Base-by-base conservation (phyloP, 1,140 invertebrate genomes). In the honey bee (Apis mellifera) region DNA sequence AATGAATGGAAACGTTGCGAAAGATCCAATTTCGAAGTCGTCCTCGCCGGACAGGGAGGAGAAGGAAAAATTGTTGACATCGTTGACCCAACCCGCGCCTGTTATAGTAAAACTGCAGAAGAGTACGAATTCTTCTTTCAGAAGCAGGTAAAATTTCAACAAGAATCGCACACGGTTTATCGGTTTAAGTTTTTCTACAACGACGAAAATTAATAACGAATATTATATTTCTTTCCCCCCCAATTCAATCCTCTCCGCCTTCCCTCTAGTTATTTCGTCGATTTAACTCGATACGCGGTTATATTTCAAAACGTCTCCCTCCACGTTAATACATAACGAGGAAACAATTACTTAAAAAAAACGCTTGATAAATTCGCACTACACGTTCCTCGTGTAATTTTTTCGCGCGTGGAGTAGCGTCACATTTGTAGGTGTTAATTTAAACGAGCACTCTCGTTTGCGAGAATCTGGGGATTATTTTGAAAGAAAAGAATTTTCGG, bases 81-180 rank as follows among this genome's bases (percentile, higher is more conserved):
- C 83, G 9, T 83, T 81, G 17, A 81, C 54, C 7, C 75, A 85
- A 57, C 84, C 79, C 2, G 82, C 86, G 21, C 80, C 90, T 48
- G 87, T 93, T 62, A 82, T 91, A 17, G 55, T 89, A 3, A 78
- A 87, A 73, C 57, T 86, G 13, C 57, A 88, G 9, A 91, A 89
- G 69, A 90, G 83, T n/a, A 71, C 87, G 9, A 88, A 84, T 72
- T 50, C 87, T 11, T 91, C 91, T 9, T 85, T 90, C 17, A 88
- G 85, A 70, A 91, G 86, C 91, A 93, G 92, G 92, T 93, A 93
- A 80, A 75, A 71, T 32, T 59, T 52, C n/a, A n/a, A 13, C 3
- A 11, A 5, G 17, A 62, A 52, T 64, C 26, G 2, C 2, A 15
- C 52, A 19, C 9, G 26, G 19, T 8, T n/a, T 32, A 4, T 32